Evolutionary conservation across 2,888 invertebrate genomes (phyloP), one percentile per base, ranked within the genome.

Genomic region (Nemotelus pantherinus): DNA sequence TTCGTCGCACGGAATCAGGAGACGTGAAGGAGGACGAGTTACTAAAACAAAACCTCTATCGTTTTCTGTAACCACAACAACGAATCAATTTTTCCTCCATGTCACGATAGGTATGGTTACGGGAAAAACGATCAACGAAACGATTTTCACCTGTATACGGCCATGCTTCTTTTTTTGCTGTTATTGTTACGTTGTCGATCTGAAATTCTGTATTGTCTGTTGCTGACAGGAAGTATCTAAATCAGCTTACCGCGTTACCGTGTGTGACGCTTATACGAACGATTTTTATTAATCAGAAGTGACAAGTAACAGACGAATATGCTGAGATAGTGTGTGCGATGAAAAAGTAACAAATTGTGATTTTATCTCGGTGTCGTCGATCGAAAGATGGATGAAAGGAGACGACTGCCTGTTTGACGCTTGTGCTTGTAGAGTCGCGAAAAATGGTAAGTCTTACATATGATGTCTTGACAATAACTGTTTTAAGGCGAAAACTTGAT

Each of bases 241-340:
- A 70, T 70, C 70, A 70, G 70, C 55, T 70, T 70, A 70, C 55
- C 70, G 47, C 55, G 43, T 70, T 70, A 55, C 55, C 70, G 70
- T 70, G 70, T 70, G 70, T 70, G 70, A 55, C 41, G 53, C 53
- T 43, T 7, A 25, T 25, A 25, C 25, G 10, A 70, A 55, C 70
- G 55, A 70, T 43, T 70, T 70, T 10, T 50, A 70, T 45, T 70
- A 41, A 70, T 70, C 53, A 50, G 47, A 70, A 43, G 70, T 70
- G 70, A 70, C 41, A 44, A 55, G 6, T 43, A 10, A 53, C n/a
- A 6, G 44, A 68, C 25, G 70, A n/a, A 41, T 53, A 47, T 25
- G 25, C 25, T 25, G 25, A 25, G 25, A 68, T 39, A 53, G 50
- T 68, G 10, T 65, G 65, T 47, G 65, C 47, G 9, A 39, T 65